These are phyloP conservation scores for Pomatorhinus ruficollis DNA, from an alignment of 2,113 vertebrate species.

Conservation along the genomic window DNA sequence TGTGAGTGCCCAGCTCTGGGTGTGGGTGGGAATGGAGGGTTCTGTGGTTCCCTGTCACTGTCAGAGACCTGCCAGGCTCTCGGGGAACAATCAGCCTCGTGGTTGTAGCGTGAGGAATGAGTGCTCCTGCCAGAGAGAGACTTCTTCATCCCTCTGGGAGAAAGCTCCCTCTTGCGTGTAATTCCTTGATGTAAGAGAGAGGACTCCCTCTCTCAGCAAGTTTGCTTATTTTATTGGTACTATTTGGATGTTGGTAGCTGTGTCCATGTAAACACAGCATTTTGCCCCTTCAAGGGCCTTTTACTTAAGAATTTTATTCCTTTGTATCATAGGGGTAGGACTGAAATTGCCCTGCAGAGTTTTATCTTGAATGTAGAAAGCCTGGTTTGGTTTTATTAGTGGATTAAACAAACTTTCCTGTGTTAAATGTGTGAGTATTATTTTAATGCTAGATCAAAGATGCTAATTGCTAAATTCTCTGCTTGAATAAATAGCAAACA, in stretches of 20 bases:
- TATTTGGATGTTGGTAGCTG: neutral
- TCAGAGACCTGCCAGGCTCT: neutral
- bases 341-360: neutral
- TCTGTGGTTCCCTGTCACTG: neutral
- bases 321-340: neutral
- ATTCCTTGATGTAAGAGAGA: neutral
- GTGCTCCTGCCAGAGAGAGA: accelerated
- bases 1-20: neutral
- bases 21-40: neutral
- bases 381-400: neutral
- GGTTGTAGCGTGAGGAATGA: neutral
- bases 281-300: neutral
- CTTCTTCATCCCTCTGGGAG: neutral
- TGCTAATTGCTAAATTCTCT: neutral
- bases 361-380: neutral
- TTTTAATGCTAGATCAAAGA: neutral
- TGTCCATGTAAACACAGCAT: neutral
- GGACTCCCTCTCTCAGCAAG: neutral
- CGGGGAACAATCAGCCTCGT: neutral
- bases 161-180: neutral
- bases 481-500: neutral
- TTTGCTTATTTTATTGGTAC: neutral
- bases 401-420: neutral
- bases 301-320: neutral
- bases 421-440: neutral